These are phyloP conservation scores for Eugnorisma glareosa DNA, from an alignment of 2,888 invertebrate genomes.

Conservation along the genomic window DNA sequence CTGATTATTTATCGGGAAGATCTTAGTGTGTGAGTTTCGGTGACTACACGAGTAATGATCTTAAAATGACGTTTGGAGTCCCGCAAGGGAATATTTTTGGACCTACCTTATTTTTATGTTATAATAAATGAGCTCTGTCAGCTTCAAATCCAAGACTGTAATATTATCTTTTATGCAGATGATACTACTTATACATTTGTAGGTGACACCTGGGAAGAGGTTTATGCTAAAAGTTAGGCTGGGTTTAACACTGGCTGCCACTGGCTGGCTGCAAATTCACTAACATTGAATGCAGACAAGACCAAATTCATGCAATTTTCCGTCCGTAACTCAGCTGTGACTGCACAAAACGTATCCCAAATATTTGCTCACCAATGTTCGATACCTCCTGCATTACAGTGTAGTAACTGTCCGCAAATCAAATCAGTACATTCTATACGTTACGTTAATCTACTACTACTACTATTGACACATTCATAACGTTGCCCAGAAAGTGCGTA, in stretches of 20 bases:
- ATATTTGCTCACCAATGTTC: not conserved
- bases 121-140: not conserved
- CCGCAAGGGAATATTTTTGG: no score
- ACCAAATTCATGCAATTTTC: not conserved
- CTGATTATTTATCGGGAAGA: no score
- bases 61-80: no score
- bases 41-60: no score
- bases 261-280: not conserved
- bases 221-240: not conserved
- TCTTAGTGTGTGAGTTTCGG: no score
- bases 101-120: no score
- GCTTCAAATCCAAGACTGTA: not conserved
- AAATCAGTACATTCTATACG: not conserved
- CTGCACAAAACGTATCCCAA: not conserved
- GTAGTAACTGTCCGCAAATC: not conserved
- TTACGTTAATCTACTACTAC: no score
- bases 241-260: not conserved
- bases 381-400: not conserved
- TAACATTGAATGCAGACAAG: not conserved
- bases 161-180: no score
- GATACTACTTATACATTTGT: no score
- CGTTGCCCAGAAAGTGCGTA: no score
- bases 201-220: not conserved
- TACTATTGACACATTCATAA: not conserved
- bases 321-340: not conserved